These are phyloP conservation scores for Lophura swinhoii DNA, from an alignment of 2,797 vertebrate genomes.

Conservation along the genomic window DNA sequence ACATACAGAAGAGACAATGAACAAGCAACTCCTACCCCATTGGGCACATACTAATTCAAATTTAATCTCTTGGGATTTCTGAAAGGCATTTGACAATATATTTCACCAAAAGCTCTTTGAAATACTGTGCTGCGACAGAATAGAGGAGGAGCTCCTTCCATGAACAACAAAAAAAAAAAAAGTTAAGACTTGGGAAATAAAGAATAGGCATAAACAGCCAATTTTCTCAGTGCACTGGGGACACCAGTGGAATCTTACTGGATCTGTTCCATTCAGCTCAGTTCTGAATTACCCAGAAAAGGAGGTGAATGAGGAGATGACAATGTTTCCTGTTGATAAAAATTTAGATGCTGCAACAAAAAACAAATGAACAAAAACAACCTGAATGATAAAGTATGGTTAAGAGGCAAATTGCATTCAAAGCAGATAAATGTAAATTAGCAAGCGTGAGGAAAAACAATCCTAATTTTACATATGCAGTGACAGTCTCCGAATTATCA, in stretches of 20 bases:
- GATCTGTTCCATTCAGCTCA: neutral
- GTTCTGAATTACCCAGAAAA: constrained; percentile 10
- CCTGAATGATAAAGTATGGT: neutral
- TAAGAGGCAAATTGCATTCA: constrained; percentile 41
- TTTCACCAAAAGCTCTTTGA: neutral
- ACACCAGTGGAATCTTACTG: neutral
- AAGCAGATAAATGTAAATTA: constrained; percentile 19
- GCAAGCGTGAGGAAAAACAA: constrained; percentile 15
- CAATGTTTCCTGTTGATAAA: constrained; percentile 35
- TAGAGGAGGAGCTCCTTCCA: neutral
- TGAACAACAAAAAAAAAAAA: neutral
- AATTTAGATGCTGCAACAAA: neutral
- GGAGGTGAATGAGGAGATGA: neutral
- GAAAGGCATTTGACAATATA: neutral
- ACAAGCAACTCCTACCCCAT: neutral
- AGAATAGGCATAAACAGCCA: neutral
- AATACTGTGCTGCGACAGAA: neutral
- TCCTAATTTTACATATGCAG: neutral
- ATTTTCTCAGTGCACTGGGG: neutral
- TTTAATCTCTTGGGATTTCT: neutral
- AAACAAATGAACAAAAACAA: neutral
- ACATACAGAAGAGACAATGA: neutral
- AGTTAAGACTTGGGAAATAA: neutral
- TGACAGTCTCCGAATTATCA: constrained; percentile 22
- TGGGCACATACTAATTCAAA: neutral